Evolutionary conservation across 2,797 vertebrate species (phyloP).

Genomic region (Dryobates pubescens): DNA sequence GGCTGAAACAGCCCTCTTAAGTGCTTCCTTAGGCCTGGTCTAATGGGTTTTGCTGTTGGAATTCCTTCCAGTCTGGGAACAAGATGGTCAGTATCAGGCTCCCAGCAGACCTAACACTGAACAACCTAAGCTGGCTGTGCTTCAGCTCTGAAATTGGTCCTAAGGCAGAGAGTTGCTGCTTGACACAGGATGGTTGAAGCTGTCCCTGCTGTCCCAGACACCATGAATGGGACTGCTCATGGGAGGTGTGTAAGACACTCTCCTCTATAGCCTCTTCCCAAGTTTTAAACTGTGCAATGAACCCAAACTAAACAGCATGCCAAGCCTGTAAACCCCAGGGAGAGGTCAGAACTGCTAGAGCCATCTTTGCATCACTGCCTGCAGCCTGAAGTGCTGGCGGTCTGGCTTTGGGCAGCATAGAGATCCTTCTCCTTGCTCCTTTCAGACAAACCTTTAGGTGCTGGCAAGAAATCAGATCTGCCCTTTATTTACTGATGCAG

Average conservation of each 20-base stretch:
- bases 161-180: background rate
- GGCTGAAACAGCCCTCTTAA: background rate
- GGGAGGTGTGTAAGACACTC: background rate
- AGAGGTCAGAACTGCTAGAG: background rate
- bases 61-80: slow-evolving; percentile 1
- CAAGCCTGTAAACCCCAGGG: slow-evolving; percentile 29
- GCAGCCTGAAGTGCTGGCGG: background rate
- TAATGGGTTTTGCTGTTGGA: background rate
- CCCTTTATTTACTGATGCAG: background rate
- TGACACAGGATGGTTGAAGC: background rate
- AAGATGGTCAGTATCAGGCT: background rate
- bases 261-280: background rate
- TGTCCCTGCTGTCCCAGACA: background rate
- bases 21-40: background rate
- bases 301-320: slow-evolving; percentile 18
- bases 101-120: slow-evolving; percentile 10
- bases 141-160: background rate
- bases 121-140: background rate
- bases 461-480: background rate
- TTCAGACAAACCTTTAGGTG: background rate
- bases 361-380: background rate
- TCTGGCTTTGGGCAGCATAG: background rate
- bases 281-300: background rate
- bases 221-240: background rate
- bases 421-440: slow-evolving; percentile 1